Evolutionary conservation across 2,888 invertebrate genomes (phyloP).

Genomic region (Neoaliturus tenellus): DNA sequence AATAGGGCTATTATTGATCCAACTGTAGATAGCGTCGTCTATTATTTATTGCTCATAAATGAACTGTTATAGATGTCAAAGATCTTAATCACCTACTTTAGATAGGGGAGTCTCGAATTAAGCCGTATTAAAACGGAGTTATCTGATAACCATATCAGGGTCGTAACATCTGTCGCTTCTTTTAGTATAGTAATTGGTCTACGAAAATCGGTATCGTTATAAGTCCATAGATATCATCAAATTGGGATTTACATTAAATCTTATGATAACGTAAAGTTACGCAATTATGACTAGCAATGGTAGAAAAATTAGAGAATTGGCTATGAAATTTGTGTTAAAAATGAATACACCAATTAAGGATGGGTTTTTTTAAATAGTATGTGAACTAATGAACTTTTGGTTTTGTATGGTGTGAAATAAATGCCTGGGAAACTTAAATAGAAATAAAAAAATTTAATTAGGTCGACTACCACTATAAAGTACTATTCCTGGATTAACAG

Average conservation of each 20-base stretch:
- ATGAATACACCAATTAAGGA: too few relatives aligned
- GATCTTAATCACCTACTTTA: slow-evolving; percentile 45
- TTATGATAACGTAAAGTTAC: background rate
- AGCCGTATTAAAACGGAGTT: slow-evolving; percentile 33
- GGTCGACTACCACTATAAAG: too few relatives aligned
- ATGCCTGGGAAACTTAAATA: too few relatives aligned
- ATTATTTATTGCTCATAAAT: slow-evolving; percentile 44
- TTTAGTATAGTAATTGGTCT: slow-evolving; percentile 29
- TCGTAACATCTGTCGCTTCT: slow-evolving; percentile 42
- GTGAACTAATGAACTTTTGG: too few relatives aligned
- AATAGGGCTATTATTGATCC: background rate
- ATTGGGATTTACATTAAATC: background rate
- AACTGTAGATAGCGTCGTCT: background rate
- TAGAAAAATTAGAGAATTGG: too few relatives aligned
- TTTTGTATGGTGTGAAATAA: too few relatives aligned
- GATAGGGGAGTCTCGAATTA: slow-evolving; percentile 37
- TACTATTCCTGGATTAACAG: too few relatives aligned
- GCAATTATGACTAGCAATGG: too few relatives aligned
- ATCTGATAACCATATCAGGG: slow-evolving; percentile 30
- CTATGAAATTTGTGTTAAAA: too few relatives aligned
- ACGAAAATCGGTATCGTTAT: background rate
- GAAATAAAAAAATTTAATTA: too few relatives aligned
- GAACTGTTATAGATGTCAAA: slow-evolving; percentile 35
- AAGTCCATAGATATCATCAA: background rate
- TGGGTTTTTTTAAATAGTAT: too few relatives aligned